A percentile compares a stretch with the other conserved stretches of the same genome.
Evolutionary conservation across 2,888 invertebrate genomes (phyloP).

Genomic region (Eumacrocentrus americanus): DNA sequence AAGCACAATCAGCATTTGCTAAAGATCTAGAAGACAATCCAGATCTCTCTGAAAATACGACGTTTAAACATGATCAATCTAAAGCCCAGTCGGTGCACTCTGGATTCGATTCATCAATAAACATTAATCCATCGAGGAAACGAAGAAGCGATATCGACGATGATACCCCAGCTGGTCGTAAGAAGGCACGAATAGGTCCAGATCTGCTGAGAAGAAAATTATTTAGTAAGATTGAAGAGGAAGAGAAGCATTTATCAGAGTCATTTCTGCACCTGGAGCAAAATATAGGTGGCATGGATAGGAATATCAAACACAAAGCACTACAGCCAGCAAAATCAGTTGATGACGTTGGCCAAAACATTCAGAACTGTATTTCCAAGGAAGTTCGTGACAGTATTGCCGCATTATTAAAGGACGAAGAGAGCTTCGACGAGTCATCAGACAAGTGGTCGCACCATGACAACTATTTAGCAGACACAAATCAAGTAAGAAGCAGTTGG

Average conservation of each 20-base stretch:
- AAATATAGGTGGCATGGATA: neutral
- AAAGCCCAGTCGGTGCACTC: no score
- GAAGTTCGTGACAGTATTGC: conserved; percentile 56
- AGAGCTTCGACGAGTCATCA: conserved; percentile 25
- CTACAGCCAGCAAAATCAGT: neutral
- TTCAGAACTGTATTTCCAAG: conserved; percentile 37
- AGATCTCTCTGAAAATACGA: no score
- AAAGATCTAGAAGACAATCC: conserved; percentile 4
- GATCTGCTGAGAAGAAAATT: conserved; percentile 45
- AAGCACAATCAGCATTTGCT: conserved; percentile 27
- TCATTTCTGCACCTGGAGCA: conserved; percentile 2
- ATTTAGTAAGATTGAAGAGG: conserved; percentile 38
- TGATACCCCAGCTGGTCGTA: conserved; percentile 25
- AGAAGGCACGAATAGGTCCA: conserved; percentile 43
- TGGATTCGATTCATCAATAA: conserved; percentile 15
- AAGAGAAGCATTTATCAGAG: conserved; percentile 20
- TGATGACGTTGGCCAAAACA: neutral
- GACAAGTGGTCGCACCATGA: neutral
- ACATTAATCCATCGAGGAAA: conserved; percentile 27
- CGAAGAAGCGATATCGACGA: conserved; percentile 15
- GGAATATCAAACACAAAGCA: neutral
- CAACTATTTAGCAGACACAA: no score
- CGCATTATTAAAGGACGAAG: conserved; percentile 57
- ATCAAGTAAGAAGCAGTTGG: neutral
- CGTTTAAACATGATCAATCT: neutral